Conservation (phyloP, 2,888 invertebrate genomes). For the Podabrus alpinus region DNA sequence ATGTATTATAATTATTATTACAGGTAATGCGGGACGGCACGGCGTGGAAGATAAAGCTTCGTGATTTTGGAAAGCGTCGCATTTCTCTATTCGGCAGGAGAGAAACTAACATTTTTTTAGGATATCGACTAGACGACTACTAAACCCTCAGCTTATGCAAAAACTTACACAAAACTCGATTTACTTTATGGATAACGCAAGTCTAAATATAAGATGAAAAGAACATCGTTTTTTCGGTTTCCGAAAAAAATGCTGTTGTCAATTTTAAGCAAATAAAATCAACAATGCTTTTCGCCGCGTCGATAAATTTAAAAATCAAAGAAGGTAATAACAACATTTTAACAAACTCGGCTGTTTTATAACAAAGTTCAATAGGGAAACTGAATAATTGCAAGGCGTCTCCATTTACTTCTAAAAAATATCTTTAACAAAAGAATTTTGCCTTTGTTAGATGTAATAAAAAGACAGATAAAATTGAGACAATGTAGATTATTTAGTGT, state of each 20-base stretch:
- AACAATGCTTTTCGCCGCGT: neutral
- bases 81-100: neutral
- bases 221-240: neutral
- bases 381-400: too few species aligned
- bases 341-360: neutral
- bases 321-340: neutral
- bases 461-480: too few species aligned
- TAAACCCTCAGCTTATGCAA: neutral
- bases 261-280: neutral
- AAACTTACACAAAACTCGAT: neutral
- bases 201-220: neutral
- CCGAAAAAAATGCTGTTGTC: neutral
- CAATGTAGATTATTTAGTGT: too few species aligned
- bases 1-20: too few species aligned
- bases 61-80: neutral
- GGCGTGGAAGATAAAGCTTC: neutral
- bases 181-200: neutral
- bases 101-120: neutral
- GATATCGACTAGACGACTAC: neutral
- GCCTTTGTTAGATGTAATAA: too few species aligned
- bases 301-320: neutral
- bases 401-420: too few species aligned
- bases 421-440: too few species aligned
- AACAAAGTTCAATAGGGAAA: neutral
- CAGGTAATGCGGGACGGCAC: too few species aligned